phyloP scores from a whole-genome alignment of 2,113 vertebrate species.

The Hymenochirus boettgeri region DNA sequence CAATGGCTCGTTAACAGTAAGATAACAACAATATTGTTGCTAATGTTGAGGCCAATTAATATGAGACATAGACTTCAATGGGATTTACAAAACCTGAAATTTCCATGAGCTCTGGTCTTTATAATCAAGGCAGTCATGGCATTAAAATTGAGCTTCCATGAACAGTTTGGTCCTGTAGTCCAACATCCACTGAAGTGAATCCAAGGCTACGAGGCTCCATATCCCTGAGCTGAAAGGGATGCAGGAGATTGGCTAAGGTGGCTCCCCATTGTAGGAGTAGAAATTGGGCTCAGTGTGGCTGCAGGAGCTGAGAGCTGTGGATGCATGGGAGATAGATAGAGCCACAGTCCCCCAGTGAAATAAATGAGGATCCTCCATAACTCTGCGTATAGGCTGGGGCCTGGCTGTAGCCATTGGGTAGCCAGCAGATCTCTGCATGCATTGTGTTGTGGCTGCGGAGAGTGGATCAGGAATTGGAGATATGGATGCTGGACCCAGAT shows the following conservation, averaged over 20 bases:
- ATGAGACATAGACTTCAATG: not conserved
- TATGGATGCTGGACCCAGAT: slow-evolving; percentile 82
- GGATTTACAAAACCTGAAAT: slow-evolving; percentile 78
- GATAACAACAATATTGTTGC: not conserved
- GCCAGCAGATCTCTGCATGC: slow-evolving; percentile 65
- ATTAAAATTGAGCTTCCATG: slow-evolving; percentile 83
- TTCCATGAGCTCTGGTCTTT: slow-evolving; percentile 88
- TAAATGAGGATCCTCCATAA: slow-evolving; percentile 71
- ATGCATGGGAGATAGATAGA: slow-evolving; percentile 85
- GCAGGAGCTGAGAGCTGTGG: slow-evolving; percentile 73
- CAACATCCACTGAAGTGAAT: slow-evolving; percentile 72
- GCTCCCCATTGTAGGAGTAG: slow-evolving; percentile 69
- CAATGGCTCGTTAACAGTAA: no score
- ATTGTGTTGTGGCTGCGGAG: slow-evolving; percentile 59
- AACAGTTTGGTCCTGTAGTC: slow-evolving; percentile 77
- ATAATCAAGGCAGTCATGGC: slow-evolving; percentile 81
- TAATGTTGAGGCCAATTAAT: not conserved
- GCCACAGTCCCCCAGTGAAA: slow-evolving; percentile 76
- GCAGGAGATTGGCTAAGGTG: slow-evolving; percentile 74
- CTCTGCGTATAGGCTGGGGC: slow-evolving; percentile 71
- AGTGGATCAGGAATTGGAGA: slow-evolving; percentile 75
- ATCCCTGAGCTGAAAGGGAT: slow-evolving; percentile 72
- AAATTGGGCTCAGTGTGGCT: slow-evolving; percentile 74
- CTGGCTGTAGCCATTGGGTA: slow-evolving; percentile 76
- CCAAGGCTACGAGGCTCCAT: slow-evolving; percentile 69